phyloP scores from a whole-genome alignment of 2,888 invertebrate species.

The Hypsopygia costalis region DNA sequence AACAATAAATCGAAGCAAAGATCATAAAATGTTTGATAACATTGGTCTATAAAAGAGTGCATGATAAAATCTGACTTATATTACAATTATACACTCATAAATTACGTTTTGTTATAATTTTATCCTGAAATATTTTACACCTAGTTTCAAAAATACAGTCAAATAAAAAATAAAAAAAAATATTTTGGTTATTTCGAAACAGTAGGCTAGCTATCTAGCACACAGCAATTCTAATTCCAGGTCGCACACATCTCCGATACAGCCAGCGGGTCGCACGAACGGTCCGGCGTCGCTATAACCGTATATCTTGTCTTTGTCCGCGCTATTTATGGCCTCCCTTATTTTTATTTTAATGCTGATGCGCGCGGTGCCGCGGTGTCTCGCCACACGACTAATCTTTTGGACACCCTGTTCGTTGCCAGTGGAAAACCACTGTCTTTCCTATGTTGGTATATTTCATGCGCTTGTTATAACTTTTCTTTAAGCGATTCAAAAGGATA shows the following conservation, averaged over 20 bases:
- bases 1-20: too few species aligned
- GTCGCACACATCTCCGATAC: slow-evolving; percentile 27
- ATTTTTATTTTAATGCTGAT: slow-evolving; percentile 81
- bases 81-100: too few species aligned
- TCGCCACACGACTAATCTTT: slow-evolving; percentile 57
- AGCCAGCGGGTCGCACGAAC: slow-evolving; percentile 32
- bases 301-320: slow-evolving; percentile 77
- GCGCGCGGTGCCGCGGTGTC: slow-evolving; percentile 72
- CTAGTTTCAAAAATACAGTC: too few species aligned
- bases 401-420: slow-evolving; percentile 32
- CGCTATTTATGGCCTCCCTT: slow-evolving; percentile 72
- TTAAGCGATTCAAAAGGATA: too few species aligned
- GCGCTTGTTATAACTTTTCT: too few species aligned
- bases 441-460: background rate
- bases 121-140: too few species aligned
- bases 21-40: too few species aligned
- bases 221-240: slow-evolving; percentile 5
- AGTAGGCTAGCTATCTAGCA: slow-evolving; percentile 6
- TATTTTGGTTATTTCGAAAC: slow-evolving; percentile 1
- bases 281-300: slow-evolving; percentile 68
- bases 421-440: slow-evolving; percentile 2
- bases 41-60: too few species aligned
- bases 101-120: too few species aligned
- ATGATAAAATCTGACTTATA: too few species aligned
- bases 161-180: too few species aligned